phyloP scores from a whole-genome alignment of 2,113 vertebrate genomes.

The Pseudorasbora parva region DNA sequence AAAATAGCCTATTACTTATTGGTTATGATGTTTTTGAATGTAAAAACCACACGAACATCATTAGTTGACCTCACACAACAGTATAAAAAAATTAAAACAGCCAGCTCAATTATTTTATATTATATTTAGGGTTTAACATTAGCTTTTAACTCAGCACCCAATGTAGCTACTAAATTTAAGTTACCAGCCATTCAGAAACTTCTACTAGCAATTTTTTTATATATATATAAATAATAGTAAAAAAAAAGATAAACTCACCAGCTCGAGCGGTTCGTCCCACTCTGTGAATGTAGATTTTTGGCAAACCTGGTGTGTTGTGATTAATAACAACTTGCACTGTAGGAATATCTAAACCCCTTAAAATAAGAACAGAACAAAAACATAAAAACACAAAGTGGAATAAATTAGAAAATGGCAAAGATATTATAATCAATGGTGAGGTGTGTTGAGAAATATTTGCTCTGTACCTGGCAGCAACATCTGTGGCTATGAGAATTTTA shows the following conservation, averaged over 20 bases:
- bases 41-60: too few species aligned
- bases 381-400: not conserved
- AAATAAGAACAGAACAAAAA: not conserved
- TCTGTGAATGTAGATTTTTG: conserved; percentile 94
- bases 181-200: too few species aligned
- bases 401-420: not conserved
- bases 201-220: too few species aligned
- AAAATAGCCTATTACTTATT: too few species aligned
- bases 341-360: conserved; percentile 93
- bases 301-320: conserved; percentile 93
- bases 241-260: conserved; percentile 79
- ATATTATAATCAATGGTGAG: not conserved
- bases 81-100: too few species aligned
- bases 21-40: too few species aligned
- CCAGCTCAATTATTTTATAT: too few species aligned
- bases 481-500: conserved; percentile 93
- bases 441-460: not conserved
- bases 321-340: conserved; percentile 94
- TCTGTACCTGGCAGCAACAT: conserved; percentile 88
- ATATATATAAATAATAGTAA: too few species aligned
- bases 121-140: too few species aligned
- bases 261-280: conserved; percentile 93
- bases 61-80: too few species aligned
- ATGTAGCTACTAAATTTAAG: too few species aligned
- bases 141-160: too few species aligned